phyloP scores from a whole-genome alignment of 2,888 invertebrate species.

The Podotricha telesiphe region DNA sequence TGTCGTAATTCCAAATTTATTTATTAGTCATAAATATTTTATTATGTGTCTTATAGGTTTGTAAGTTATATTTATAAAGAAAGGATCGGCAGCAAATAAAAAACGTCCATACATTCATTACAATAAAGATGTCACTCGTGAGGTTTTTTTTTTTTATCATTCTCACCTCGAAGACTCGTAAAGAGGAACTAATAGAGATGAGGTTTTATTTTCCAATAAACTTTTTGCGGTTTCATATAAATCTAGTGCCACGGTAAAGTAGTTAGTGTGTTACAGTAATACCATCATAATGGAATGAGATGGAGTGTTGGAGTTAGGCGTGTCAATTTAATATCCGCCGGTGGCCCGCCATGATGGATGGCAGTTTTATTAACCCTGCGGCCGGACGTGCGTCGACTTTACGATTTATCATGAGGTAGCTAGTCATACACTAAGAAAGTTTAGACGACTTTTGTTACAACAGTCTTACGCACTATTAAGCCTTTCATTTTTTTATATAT shows the following conservation, averaged over 20 bases:
- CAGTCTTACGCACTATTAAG: conserved; percentile 37
- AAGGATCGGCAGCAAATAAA: conserved; percentile 10
- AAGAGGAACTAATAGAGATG: conserved; percentile 40
- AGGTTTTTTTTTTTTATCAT: background rate
- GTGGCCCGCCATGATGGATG: conserved; percentile 71
- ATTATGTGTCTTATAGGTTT: background rate
- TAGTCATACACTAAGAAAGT: conserved; percentile 54
- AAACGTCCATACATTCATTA: background rate
- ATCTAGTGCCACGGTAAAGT: conserved; percentile 37
- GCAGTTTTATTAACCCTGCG: conserved; percentile 66
- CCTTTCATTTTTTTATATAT: too few species aligned
- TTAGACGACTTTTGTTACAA: conserved; percentile 43
- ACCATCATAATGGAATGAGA: conserved; percentile 63
- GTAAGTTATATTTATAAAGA: background rate
- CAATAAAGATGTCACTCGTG: conserved; percentile 5
- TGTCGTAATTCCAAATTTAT: conserved; percentile 16
- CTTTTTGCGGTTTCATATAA: conserved; percentile 19
- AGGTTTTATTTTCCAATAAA: conserved; percentile 36
- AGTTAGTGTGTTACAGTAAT: conserved; percentile 52
- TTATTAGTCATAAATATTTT: conserved; percentile 5
- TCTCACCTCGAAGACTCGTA: conserved; percentile 25
- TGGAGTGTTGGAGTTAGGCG: conserved; percentile 69
- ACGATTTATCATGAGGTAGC: conserved; percentile 56
- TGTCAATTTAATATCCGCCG: conserved; percentile 80
- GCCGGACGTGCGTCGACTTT: conserved; percentile 56